Evolutionary conservation across 2,888 invertebrate genomes (phyloP).

Genomic region (Beris chalybata): DNA sequence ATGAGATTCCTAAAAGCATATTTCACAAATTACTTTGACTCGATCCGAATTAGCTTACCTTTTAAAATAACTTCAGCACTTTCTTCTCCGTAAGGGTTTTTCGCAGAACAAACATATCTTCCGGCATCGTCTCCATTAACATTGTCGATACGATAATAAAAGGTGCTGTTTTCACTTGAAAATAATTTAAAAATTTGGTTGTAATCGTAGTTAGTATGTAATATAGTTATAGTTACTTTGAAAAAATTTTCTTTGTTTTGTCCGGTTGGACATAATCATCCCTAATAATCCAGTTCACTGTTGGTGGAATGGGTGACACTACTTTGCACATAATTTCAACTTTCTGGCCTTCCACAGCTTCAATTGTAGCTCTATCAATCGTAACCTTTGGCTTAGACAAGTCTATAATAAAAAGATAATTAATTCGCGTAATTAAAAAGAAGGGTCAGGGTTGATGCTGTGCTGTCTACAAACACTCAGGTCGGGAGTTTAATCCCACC

Average conservation of each 20-base stretch:
- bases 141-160: slow-evolving; percentile 25
- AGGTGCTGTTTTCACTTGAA: neutral
- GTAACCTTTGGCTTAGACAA: slow-evolving; percentile 8
- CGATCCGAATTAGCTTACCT: neutral
- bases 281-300: slow-evolving; percentile 37
- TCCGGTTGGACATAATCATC: neutral
- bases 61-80: neutral
- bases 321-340: slow-evolving; percentile 63
- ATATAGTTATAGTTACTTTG: slow-evolving; percentile 1
- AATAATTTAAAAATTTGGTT: neutral
- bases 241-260: too few relatives aligned
- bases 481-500: too few relatives aligned
- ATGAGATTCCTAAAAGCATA: neutral
- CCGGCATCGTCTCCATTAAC: slow-evolving; percentile 54
- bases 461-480: too few relatives aligned
- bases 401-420: slow-evolving; percentile 2
- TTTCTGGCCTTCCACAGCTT: slow-evolving; percentile 49
- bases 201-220: neutral
- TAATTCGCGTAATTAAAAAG: neutral
- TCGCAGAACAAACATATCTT: slow-evolving; percentile 57
- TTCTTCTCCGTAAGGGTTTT: slow-evolving; percentile 56
- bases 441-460: too few relatives aligned
- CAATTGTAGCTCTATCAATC: slow-evolving; percentile 30
- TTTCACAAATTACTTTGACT: neutral
- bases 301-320: slow-evolving; percentile 65